phyloP scores from a whole-genome alignment of 2,797 vertebrate genomes.

The Coregonus ussuriensis region DNA sequence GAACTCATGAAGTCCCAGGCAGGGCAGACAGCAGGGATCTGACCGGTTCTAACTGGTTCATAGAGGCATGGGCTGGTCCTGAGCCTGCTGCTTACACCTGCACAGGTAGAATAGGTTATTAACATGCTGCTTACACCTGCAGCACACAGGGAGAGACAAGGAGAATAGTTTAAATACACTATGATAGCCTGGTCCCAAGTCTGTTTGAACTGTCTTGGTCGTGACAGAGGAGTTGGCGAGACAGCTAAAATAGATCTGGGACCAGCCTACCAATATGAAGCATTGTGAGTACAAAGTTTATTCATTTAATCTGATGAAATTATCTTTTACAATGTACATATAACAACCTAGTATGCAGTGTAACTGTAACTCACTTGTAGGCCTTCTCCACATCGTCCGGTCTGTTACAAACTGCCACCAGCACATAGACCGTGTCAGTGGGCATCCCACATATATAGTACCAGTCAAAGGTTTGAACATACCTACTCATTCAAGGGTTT shows the following conservation, averaged over 20 bases:
- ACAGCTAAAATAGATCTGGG: too few relatives aligned
- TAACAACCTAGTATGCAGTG: neutral
- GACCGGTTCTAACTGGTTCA: conserved; percentile 84
- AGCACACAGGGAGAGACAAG: too few relatives aligned
- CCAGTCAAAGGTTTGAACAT: too few relatives aligned
- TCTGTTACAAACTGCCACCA: conserved; percentile 87
- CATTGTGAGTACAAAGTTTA: too few relatives aligned
- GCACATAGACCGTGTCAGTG: conserved; percentile 89
- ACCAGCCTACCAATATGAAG: too few relatives aligned
- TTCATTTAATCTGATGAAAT: too few relatives aligned
- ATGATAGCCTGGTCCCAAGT: too few relatives aligned
- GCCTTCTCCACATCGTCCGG: conserved; percentile 86
- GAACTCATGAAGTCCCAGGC: conserved; percentile 88
- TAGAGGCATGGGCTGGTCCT: conserved; percentile 88
- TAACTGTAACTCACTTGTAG: conserved; percentile 75
- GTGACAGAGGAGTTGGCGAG: too few relatives aligned
- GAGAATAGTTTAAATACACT: too few relatives aligned
- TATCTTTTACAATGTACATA: neutral
- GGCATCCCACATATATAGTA: conserved; percentile 82
- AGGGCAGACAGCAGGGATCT: conserved; percentile 82
- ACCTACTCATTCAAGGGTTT: too few relatives aligned
- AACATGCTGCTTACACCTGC: too few relatives aligned
- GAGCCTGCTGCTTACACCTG: conserved; percentile 86
- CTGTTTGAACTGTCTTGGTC: too few relatives aligned
- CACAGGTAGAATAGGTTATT: neutral